A percentile compares a stretch with the other conserved stretches of the same genome.
These are phyloP conservation scores for Peromyscus eremicus DNA, from an alignment of 2,797 vertebrate genomes.

Conservation along the genomic window DNA sequence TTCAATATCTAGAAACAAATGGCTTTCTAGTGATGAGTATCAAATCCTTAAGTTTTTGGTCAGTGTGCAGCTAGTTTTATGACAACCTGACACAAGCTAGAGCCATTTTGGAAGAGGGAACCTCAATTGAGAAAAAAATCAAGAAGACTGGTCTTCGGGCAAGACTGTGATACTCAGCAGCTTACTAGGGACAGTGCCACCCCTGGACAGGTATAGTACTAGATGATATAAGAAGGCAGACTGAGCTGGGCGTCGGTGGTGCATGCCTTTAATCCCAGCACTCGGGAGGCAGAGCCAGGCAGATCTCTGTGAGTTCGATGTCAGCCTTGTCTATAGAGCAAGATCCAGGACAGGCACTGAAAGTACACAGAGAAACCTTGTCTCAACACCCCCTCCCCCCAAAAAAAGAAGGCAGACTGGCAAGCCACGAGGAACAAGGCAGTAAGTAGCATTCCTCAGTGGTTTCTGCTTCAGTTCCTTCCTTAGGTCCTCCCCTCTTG, in stretches of 20 bases:
- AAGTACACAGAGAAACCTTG: no score
- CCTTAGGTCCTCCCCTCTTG: background rate
- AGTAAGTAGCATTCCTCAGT: background rate
- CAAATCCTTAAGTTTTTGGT: constrained; percentile 12
- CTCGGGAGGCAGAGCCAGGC: no score
- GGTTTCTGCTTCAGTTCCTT: background rate
- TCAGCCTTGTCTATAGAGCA: no score
- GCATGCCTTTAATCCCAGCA: no score
- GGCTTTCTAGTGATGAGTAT: constrained; percentile 1
- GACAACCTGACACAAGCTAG: background rate
- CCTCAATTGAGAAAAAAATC: background rate
- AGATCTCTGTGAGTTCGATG: no score
- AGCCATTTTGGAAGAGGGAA: background rate
- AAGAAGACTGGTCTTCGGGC: background rate
- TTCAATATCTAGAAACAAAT: constrained; percentile 1
- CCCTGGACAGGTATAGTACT: background rate
- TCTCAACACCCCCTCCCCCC: no score
- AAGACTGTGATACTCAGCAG: background rate
- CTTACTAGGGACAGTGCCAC: background rate
- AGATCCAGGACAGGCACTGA: no score
- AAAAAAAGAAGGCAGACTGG: background rate
- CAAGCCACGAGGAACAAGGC: background rate
- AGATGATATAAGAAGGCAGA: background rate
- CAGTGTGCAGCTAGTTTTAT: background rate
- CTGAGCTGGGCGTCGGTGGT: background rate